Percentiles rank a stretch among this genome's conserved stretches.
These are phyloP conservation scores for Pyxicephalus adspersus DNA, from an alignment of 2,113 vertebrate genomes.

Conservation along the genomic window DNA sequence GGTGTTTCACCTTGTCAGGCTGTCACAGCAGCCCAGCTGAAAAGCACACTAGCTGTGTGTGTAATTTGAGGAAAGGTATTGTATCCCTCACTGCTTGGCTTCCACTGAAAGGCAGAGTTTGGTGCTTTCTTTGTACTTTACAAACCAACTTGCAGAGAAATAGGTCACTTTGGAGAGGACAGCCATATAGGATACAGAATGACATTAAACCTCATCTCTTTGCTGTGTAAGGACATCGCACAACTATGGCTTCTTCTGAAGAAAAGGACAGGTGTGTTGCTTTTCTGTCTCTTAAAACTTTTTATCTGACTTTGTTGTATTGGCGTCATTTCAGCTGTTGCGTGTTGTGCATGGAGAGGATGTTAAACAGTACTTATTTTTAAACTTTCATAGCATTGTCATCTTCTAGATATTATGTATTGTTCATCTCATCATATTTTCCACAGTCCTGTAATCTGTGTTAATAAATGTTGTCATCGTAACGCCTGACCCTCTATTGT, in stretches of 20 bases:
- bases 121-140: slow-evolving; percentile 62
- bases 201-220: slow-evolving; percentile 78
- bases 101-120: slow-evolving; percentile 68
- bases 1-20: slow-evolving; percentile 13
- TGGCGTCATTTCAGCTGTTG: neutral
- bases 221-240: slow-evolving; percentile 78
- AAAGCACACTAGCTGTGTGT: slow-evolving; percentile 65
- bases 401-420: neutral
- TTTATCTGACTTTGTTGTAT: slow-evolving; percentile 40
- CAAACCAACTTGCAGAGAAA: slow-evolving; percentile 58
- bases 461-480: neutral
- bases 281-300: slow-evolving; percentile 30
- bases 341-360: no score
- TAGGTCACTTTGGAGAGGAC: slow-evolving; percentile 63
- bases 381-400: neutral
- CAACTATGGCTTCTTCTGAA: slow-evolving; percentile 84
- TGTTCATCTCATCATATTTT: neutral
- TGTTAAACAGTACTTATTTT: neutral
- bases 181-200: slow-evolving; percentile 66
- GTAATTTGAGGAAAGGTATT: slow-evolving; percentile 75
- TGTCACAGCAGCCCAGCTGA: slow-evolving; percentile 57
- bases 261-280: slow-evolving; percentile 79
- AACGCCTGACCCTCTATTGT: slow-evolving; percentile 24
- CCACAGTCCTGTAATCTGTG: neutral
- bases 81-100: slow-evolving; percentile 64